phyloP scores from a whole-genome alignment of 1,140 invertebrate species.

The Hydropsyche tenuis region DNA sequence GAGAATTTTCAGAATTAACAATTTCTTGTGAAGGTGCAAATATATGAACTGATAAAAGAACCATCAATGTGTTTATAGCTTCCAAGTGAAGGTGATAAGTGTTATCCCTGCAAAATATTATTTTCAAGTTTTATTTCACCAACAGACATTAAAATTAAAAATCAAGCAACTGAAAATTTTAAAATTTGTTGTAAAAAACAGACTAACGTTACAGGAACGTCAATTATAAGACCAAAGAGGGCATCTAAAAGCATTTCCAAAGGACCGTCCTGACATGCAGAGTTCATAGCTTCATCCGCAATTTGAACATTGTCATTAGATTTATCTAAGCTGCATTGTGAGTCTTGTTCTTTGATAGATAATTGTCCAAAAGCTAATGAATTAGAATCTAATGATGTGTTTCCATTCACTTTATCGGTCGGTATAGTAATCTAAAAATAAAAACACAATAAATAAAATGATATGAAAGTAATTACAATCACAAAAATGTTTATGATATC shows the following conservation, averaged over 20 bases:
- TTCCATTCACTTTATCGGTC: constrained; percentile 34
- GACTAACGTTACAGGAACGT: constrained; percentile 74
- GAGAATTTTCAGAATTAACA: constrained; percentile 59
- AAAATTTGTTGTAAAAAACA: not conserved
- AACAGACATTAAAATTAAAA: not conserved
- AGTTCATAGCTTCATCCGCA: not conserved
- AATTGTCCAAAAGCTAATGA: not conserved
- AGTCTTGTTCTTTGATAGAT: not conserved
- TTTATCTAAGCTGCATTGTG: constrained; percentile 8
- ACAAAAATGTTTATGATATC: constrained; percentile 1
- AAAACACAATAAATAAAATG: not conserved
- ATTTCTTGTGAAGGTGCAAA: constrained; percentile 69
- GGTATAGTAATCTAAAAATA: constrained; percentile 8
- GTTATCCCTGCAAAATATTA: constrained; percentile 68
- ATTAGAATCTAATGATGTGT: not conserved
- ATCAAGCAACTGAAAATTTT: not conserved
- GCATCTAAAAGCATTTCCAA: constrained; percentile 72
- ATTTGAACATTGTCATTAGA: not conserved
- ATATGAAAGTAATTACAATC: not conserved
- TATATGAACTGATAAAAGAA: constrained; percentile 88
- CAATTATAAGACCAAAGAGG: constrained; percentile 77
- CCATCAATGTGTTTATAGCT: constrained; percentile 84
- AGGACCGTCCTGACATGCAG: constrained; percentile 52
- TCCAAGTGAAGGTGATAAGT: constrained; percentile 91
- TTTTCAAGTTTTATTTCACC: not conserved